Evolutionary conservation across 1,140 invertebrate genomes (phyloP).

Genomic region (Caenorhabditis latens): DNA sequence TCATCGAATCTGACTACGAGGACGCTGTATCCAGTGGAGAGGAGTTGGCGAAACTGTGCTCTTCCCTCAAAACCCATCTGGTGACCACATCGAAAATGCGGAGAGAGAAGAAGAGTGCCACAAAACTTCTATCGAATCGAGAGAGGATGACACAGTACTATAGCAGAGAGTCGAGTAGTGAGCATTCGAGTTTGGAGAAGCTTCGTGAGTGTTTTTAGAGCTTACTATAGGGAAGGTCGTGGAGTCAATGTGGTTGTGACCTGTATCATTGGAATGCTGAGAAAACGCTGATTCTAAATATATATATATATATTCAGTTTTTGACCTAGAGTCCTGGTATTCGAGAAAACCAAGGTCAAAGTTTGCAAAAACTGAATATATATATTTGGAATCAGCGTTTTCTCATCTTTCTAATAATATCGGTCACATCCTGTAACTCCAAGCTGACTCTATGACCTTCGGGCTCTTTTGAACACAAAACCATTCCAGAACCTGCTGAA

Average conservation of each 20-base stretch:
- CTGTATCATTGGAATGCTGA: no score
- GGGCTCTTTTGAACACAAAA: no score
- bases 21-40: conserved; percentile 35
- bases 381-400: neutral
- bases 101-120: conserved; percentile 1
- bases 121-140: conserved; percentile 20
- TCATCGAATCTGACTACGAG: conserved; percentile 17
- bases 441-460: no score
- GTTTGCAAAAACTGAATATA: neutral
- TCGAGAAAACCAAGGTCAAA: no score
- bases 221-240: no score
- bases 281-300: no score
- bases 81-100: neutral
- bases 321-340: no score
- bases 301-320: no score
- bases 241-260: no score
- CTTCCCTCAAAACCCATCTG: conserved; percentile 2
- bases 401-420: neutral
- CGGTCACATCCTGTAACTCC: no score
- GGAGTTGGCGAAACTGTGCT: conserved; percentile 20
- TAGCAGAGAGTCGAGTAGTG: conserved; percentile 21
- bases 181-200: conserved; percentile 49
- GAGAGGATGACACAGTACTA: conserved; percentile 33
- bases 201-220: neutral
- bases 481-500: conserved; percentile 39